Evolutionary conservation across 2,888 invertebrate species (phyloP).

Genomic region (Saturnia japonica): DNA sequence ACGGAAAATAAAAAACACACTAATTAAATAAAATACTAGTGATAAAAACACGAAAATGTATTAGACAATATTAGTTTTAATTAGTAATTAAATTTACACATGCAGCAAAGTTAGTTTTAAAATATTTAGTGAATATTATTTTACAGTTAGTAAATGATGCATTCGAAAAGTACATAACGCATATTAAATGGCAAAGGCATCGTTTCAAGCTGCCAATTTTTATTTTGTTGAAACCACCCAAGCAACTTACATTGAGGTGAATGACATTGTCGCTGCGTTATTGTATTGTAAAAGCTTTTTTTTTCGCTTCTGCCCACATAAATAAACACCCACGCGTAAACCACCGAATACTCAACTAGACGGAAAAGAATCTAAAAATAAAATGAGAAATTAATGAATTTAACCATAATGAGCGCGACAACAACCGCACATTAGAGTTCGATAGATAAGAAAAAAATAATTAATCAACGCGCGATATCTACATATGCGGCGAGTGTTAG

Average conservation of each 20-base stretch:
- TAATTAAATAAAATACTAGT: not conserved
- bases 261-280: constrained; percentile 62
- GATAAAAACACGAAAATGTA: not conserved
- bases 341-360: constrained; percentile 54
- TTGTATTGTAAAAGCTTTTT: constrained; percentile 30
- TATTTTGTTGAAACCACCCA: constrained; percentile 27
- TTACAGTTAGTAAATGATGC: constrained; percentile 15
- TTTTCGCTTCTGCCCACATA: constrained; percentile 38
- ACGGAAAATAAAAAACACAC: not conserved
- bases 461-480: constrained; percentile 26
- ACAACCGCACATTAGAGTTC: not conserved
- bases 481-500: constrained; percentile 8
- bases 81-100: not conserved
- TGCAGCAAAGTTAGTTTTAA: not conserved
- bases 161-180: constrained; percentile 24
- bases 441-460: constrained; percentile 13
- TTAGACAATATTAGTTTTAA: not conserved
- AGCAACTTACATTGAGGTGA: constrained; percentile 77
- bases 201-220: constrained; percentile 24
- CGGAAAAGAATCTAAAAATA: constrained; percentile 62
- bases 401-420: constrained; percentile 7
- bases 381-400: constrained; percentile 21
- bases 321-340: constrained; percentile 56
- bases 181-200: constrained; percentile 21
- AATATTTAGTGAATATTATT: not conserved